phyloP scores from a whole-genome alignment of 2,797 vertebrate genomes.

The Sorex maritimensis region DNA sequence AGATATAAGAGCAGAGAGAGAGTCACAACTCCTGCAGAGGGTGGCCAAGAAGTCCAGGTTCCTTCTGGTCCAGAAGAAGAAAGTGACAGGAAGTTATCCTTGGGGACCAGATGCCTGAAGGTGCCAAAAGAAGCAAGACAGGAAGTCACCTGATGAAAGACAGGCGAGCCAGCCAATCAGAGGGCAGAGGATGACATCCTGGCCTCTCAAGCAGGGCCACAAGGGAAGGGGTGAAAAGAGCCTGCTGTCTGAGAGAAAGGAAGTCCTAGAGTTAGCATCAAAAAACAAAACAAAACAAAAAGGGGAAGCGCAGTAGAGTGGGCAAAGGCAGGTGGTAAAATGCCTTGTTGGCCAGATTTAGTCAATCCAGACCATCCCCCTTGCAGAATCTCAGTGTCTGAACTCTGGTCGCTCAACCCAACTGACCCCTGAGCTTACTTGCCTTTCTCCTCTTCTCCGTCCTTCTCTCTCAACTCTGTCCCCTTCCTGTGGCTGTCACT shows the following conservation, averaged over 20 bases:
- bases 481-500: neutral
- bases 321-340: neutral
- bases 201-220: too few species aligned
- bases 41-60: neutral
- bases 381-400: neutral
- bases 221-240: too few species aligned
- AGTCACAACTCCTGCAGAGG: neutral
- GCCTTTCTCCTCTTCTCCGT: neutral
- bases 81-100: neutral
- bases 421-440: neutral
- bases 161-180: neutral
- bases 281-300: neutral
- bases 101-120: neutral
- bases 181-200: neutral
- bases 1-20: too few species aligned
- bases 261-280: too few species aligned
- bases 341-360: neutral
- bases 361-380: slow-evolving; percentile 1
- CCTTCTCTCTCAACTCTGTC: neutral
- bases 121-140: neutral
- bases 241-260: too few species aligned
- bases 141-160: neutral
- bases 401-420: neutral
- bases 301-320: neutral
- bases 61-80: neutral